Evolutionary conservation across 2,113 vertebrate genomes (phyloP).

Genomic region (Myrmecobius fasciatus): DNA sequence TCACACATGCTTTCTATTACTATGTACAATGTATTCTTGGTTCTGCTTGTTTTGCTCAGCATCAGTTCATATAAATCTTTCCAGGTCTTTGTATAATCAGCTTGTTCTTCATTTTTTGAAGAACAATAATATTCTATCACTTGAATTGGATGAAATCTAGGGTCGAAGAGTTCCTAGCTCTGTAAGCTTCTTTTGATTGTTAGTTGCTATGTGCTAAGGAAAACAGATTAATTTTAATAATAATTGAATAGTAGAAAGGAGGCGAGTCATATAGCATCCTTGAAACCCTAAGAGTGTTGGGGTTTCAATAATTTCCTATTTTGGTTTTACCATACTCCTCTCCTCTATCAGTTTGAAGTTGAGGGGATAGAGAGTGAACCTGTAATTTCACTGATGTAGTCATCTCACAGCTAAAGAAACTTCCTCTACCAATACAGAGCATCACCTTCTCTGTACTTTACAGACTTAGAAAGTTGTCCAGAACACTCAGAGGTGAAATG

Average conservation of each 20-base stretch:
- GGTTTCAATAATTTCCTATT: slow-evolving; percentile 34
- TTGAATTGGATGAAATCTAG: neutral
- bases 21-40: no score
- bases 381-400: neutral
- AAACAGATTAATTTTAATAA: neutral
- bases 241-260: slow-evolving; percentile 16
- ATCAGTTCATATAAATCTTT: no score
- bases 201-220: slow-evolving; percentile 16
- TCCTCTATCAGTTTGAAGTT: slow-evolving; percentile 45
- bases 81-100: no score
- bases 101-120: no score
- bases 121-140: no score
- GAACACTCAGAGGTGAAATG: neutral
- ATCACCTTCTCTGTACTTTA: neutral
- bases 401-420: neutral
- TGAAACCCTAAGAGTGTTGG: neutral
- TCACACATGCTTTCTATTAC: no score
- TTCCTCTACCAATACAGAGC: neutral
- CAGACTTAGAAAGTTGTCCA: neutral
- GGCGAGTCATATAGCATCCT: slow-evolving; percentile 15
- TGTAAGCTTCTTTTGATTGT: neutral
- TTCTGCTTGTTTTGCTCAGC: no score
- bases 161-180: neutral
- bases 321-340: slow-evolving; percentile 11
- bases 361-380: neutral